Base-by-base conservation (phyloP, 2,888 invertebrate species). In the Leucophora obtusa region DNA sequence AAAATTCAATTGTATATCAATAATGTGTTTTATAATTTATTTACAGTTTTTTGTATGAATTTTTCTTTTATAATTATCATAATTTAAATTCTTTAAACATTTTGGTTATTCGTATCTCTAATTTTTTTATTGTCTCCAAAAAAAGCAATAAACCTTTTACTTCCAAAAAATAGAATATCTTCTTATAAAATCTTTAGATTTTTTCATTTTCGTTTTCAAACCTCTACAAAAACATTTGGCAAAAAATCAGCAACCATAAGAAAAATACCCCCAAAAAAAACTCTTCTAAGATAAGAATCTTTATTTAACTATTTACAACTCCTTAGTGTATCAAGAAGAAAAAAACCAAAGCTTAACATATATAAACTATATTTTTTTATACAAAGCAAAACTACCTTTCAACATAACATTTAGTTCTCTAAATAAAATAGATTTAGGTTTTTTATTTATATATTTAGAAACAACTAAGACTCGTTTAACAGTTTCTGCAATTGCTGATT, bases 251-350 rank as follows among this genome's bases (percentile, higher is more conserved):
- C 38, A 38, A 38, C 38, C 38, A 47, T n/a, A 47, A 47, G n/a
- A n/a, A 47, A 47, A 15, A 47, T 3, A 43, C 9, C 38, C 14
- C 17, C 17, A 43, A 33, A 53, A 51, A 59, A 68, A 72, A 24
- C n/a, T 18, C 24, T 65, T n/a, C 53, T n/a, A 0, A 38, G 79
- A 79, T 79, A 70, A 69, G 69, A 69, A 71, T 78, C 77, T 78
- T 78, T 72, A 78, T 78, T 80, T 68, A 62, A 58, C 80, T 72
- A 76, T 76, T 75, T 71, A 75, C 75, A 71, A 80, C 62, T 80
- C 70, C 65, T 60, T 35, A 21, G 77, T 50, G 60, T 60, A 56
- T 56, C 24, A 56, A 33, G 10, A 28, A n/a, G 15, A 28, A 54
- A 24, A 21, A 24, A 54, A 54, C 5, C 54, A 24, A 56, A 47